Conservation (phyloP, 2,797 vertebrate species). For the Pygocentrus nattereri region DNA sequence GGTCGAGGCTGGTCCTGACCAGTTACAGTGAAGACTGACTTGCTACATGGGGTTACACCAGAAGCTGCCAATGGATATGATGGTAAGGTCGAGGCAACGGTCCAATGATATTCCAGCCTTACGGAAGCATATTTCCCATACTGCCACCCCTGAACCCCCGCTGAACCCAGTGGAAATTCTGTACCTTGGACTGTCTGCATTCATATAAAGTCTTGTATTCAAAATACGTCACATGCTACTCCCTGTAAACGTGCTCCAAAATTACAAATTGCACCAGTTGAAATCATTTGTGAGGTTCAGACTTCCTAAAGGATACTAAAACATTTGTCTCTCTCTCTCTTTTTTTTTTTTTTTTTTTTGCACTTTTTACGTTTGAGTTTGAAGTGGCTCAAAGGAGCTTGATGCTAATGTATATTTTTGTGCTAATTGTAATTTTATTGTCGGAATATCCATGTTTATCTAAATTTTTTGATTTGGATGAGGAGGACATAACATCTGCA, state of each 20-base stretch:
- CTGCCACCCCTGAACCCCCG: constrained; percentile 59
- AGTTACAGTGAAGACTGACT: constrained; percentile 99
- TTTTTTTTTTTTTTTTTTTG: constrained; percentile 49
- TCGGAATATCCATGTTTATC: constrained; percentile 85
- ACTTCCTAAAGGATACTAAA: constrained; percentile 53
- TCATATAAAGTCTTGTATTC: constrained; percentile 43
- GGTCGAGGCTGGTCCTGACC: constrained; percentile 99
- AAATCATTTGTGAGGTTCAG: constrained; percentile 50
- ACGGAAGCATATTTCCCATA: constrained; percentile 85
- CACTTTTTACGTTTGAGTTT: constrained; percentile 86
- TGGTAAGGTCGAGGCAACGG: constrained; percentile 90
- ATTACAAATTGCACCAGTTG: constrained; percentile 46
- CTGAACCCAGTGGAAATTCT: constrained; percentile 49
- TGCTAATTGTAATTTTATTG: constrained; percentile 86
- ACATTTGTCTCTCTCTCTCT: constrained; percentile 52
- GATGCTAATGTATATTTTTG: constrained; percentile 89
- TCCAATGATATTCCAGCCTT: constrained; percentile 99
- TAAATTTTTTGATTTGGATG: constrained; percentile 83
- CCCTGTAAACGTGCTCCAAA: constrained; percentile 40
- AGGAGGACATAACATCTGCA: constrained; percentile 87
- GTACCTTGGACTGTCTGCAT: constrained; percentile 54
- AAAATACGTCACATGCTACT: constrained; percentile 24
- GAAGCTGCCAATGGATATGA: constrained; percentile 98
- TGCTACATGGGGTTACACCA: constrained; percentile 99
- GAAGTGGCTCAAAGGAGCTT: constrained; percentile 89